Conservation (phyloP, 2,113 vertebrate genomes). For the Eolophus roseicapilla region DNA sequence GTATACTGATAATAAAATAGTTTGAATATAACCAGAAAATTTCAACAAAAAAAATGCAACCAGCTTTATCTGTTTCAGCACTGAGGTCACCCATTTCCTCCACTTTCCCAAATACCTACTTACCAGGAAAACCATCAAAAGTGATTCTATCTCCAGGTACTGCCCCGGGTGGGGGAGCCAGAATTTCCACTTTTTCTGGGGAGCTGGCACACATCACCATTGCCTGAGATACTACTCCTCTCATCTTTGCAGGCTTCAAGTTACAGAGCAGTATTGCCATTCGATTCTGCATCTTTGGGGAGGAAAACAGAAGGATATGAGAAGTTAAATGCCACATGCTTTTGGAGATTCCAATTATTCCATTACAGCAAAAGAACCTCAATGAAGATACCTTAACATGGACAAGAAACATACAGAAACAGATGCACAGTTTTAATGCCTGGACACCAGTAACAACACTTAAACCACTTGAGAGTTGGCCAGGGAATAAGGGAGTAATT, state of each 20-base stretch:
- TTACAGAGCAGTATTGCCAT: constrained; percentile 93
- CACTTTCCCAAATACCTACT: background rate
- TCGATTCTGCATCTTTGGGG: constrained; percentile 89
- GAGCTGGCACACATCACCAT: constrained; percentile 94
- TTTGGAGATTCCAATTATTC: background rate
- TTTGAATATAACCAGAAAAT: background rate
- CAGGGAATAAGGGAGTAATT: background rate
- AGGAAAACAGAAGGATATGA: background rate
- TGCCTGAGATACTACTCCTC: constrained; percentile 90
- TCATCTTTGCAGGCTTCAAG: constrained; percentile 90
- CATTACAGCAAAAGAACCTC: background rate
- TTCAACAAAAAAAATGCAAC: background rate
- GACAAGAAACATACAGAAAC: background rate
- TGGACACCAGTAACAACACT: background rate
- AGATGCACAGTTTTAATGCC: background rate
- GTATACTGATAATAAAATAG: background rate
- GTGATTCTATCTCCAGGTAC: constrained; percentile 88
- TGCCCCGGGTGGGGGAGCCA: constrained; percentile 84
- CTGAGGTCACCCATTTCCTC: background rate
- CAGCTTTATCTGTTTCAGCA: background rate
- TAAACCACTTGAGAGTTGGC: background rate
- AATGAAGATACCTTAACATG: background rate
- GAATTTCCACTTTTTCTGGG: constrained; percentile 89
- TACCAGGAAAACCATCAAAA: constrained; percentile 88
- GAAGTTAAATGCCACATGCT: background rate